phyloP scores from a whole-genome alignment of 2,113 vertebrate species.

The Corvus hawaiiensis region DNA sequence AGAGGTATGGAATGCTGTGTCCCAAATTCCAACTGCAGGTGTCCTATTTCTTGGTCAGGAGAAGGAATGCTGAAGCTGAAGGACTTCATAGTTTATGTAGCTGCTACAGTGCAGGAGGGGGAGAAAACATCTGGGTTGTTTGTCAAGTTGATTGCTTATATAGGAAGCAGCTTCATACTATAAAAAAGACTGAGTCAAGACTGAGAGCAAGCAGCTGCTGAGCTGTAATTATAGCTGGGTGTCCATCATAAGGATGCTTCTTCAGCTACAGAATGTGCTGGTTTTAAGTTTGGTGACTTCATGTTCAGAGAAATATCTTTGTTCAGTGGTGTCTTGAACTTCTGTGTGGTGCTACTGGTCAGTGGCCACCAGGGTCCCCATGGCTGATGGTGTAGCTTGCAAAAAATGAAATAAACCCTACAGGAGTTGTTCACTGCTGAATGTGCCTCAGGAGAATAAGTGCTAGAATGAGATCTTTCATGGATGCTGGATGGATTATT shows the following conservation, averaged over 20 bases:
- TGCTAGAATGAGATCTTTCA: background rate
- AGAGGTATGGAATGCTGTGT: background rate
- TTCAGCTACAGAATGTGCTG: background rate
- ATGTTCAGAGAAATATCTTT: background rate
- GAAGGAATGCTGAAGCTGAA: background rate
- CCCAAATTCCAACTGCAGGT: background rate
- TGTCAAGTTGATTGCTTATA: background rate
- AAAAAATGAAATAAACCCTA: background rate
- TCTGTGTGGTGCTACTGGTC: background rate
- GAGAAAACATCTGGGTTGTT: constrained; percentile 13
- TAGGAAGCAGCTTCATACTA: background rate
- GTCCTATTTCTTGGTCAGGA: background rate
- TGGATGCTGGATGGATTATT: background rate
- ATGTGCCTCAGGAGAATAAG: background rate
- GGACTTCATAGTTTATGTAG: background rate
- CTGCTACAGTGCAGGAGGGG: background rate
- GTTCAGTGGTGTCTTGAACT: background rate
- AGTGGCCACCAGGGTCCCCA: background rate
- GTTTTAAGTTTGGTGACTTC: background rate
- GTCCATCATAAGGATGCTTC: background rate
- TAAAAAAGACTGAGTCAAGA: background rate
- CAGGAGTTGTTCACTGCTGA: background rate
- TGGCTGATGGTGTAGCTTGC: background rate
- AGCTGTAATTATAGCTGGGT: background rate
- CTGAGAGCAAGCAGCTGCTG: constrained; percentile 19